Conservation (phyloP, 2,888 invertebrate species). For the Blastobasis lacticolella region DNA sequence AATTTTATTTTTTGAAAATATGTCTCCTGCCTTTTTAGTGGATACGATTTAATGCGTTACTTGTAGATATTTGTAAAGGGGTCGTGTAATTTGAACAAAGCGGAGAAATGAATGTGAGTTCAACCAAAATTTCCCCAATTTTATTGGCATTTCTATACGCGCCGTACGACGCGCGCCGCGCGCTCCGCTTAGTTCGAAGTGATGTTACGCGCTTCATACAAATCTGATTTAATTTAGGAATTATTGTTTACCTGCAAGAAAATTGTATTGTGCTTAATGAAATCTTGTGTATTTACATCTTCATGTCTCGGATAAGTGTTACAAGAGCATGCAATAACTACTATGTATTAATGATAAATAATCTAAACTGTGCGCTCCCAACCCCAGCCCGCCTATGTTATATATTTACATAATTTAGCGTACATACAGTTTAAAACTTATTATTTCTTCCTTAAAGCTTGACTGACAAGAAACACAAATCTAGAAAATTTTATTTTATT, state of each 20-base stretch:
- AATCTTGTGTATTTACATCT: conserved; percentile 2
- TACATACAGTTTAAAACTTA: neutral
- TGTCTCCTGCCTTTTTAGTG: conserved; percentile 54
- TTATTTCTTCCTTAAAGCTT: neutral
- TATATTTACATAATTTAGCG: no score
- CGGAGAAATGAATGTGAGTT: conserved; percentile 3
- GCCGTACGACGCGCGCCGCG: neutral
- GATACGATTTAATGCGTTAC: neutral
- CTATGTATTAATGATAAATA: neutral
- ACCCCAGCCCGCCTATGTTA: neutral
- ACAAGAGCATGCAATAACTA: neutral
- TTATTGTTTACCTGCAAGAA: neutral
- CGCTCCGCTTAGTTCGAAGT: conserved; percentile 1
- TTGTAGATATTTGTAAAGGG: neutral
- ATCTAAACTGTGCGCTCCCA: neutral
- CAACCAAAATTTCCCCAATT: neutral
- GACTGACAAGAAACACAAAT: conserved; percentile 2
- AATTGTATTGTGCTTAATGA: conserved; percentile 3
- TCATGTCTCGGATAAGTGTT: conserved; percentile 2
- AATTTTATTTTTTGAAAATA: conserved; percentile 65
- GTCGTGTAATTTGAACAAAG: neutral
- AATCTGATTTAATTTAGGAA: no score
- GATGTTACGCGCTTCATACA: neutral
- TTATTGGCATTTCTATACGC: no score
- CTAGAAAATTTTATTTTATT: neutral